Conservation (phyloP, 2,113 vertebrate species). For the Hemiprocne comata region DNA sequence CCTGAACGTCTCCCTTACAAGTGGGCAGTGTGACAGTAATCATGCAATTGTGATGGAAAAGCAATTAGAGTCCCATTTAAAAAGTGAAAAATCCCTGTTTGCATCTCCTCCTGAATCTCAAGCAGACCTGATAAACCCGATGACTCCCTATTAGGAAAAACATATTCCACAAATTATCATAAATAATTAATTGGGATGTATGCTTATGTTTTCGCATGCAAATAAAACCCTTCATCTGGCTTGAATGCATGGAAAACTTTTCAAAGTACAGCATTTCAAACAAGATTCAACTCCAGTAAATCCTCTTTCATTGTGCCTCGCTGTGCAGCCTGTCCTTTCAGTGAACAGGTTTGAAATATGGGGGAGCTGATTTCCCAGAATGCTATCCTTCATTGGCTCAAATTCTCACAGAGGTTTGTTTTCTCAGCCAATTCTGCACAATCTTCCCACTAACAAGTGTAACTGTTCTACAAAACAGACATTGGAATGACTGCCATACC, state of each 20-base stretch:
- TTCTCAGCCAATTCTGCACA: not conserved
- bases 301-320: not conserved
- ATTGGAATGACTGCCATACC: not conserved
- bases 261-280: not conserved
- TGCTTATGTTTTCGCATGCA: not conserved
- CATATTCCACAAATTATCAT: not conserved
- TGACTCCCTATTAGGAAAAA: not conserved
- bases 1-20: not conserved
- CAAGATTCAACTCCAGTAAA: not conserved
- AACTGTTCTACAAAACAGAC: not conserved
- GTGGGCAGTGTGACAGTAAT: not conserved
- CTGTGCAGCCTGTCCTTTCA: not conserved
- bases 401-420: not conserved
- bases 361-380: not conserved
- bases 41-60: not conserved
- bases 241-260: not conserved
- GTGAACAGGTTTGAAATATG: not conserved
- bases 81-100: not conserved
- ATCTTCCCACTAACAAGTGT: not conserved
- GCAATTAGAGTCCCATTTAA: not conserved
- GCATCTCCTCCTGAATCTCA: not conserved
- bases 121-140: not conserved
- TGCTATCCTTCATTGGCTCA: not conserved
- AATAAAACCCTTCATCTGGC: not conserved
- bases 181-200: not conserved